Conservation (phyloP, 2,888 invertebrate genomes). For the Willowsia nigromaculata region DNA sequence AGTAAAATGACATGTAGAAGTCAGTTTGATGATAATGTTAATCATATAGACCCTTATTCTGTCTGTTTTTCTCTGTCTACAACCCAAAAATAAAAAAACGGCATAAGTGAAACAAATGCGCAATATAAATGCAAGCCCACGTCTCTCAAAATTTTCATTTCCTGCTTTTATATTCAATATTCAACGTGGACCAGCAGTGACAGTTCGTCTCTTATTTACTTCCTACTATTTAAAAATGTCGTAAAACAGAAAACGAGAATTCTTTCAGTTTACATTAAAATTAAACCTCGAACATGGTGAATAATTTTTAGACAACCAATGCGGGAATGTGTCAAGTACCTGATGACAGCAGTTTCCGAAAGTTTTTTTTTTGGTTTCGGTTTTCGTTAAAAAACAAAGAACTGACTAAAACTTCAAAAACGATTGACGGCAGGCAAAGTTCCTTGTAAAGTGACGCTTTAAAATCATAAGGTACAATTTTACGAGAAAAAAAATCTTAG, state of each 20-base stretch:
- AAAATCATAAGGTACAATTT: too few species aligned
- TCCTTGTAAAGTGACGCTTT: too few species aligned
- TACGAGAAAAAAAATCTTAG: too few species aligned
- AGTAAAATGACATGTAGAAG: conserved; percentile 19
- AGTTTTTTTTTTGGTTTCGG: too few species aligned
- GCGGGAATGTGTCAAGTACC: too few species aligned
- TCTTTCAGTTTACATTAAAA: too few species aligned
- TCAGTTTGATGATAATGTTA: not conserved
- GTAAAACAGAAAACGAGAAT: not conserved
- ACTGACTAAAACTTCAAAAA: too few species aligned
- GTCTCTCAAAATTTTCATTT: conserved; percentile 4
- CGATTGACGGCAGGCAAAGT: too few species aligned
- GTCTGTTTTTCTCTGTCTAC: not conserved
- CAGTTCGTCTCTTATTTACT: not conserved
- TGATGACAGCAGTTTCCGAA: too few species aligned
- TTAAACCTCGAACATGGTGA: too few species aligned
- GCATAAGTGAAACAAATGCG: not conserved
- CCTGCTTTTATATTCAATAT: not conserved
- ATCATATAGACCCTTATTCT: not conserved
- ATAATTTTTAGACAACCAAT: too few species aligned
- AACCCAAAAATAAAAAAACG: not conserved
- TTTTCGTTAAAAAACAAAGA: too few species aligned
- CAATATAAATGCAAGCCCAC: conserved; percentile 11
- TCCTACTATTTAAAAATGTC: not conserved
- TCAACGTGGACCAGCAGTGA: not conserved